A percentile compares a stretch with the other conserved stretches of the same genome.
Evolutionary conservation across 2,797 vertebrate genomes (phyloP).

Genomic region (Sebastolobus altivelis): DNA sequence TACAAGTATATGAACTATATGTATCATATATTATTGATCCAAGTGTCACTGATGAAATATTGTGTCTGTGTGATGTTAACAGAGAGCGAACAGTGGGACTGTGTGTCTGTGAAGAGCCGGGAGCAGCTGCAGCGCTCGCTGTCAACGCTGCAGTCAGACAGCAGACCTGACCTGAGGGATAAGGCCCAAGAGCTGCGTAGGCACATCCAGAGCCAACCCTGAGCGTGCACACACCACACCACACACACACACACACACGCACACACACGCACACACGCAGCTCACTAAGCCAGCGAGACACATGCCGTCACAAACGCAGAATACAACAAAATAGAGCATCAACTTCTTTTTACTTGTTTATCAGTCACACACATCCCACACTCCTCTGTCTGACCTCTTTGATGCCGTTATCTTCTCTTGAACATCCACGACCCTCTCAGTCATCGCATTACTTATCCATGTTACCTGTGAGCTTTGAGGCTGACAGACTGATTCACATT

Average conservation of each 20-base stretch:
- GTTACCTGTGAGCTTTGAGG: constrained; percentile 35
- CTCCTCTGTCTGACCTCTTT: constrained; percentile 26
- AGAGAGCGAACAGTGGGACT: constrained; percentile 94
- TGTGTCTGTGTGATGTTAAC: constrained; percentile 2
- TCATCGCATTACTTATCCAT: constrained; percentile 28
- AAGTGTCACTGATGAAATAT: background rate
- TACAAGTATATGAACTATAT: background rate
- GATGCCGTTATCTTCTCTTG: constrained; percentile 18
- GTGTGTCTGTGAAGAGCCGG: constrained; percentile 90
- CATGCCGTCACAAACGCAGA: constrained; percentile 4
- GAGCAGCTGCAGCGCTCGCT: constrained; percentile 91
- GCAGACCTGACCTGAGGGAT: constrained; percentile 92
- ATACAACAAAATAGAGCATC: constrained; percentile 2
- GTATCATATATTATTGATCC: background rate
- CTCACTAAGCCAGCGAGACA: constrained; percentile 18
- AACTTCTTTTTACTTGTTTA: constrained; percentile 3
- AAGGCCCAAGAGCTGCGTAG: constrained; percentile 93
- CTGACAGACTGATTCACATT: constrained; percentile 17
- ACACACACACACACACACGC: too few species aligned
- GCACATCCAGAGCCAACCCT: constrained; percentile 93
- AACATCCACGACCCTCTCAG: constrained; percentile 11
- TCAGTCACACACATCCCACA: constrained; percentile 21
- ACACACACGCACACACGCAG: background rate
- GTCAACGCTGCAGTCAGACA: constrained; percentile 93
- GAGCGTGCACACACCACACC: constrained; percentile 54